Evolutionary conservation across 2,113 vertebrate genomes (phyloP).

Genomic region (Sapajus apella): DNA sequence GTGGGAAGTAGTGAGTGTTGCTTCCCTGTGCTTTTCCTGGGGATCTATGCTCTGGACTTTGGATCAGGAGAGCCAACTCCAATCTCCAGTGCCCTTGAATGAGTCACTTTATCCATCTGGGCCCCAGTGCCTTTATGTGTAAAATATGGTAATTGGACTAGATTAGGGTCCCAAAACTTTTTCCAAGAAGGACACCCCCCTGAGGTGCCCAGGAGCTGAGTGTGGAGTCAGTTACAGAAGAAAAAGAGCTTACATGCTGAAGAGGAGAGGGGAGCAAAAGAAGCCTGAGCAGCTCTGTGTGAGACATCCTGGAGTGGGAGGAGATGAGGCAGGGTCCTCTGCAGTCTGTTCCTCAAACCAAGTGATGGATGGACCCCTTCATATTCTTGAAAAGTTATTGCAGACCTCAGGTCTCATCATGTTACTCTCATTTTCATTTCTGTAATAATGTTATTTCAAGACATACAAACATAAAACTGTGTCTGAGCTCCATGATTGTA

Average conservation of each 20-base stretch:
- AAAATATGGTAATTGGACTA: background rate
- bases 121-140: background rate
- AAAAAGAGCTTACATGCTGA: background rate
- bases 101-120: background rate
- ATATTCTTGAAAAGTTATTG: background rate
- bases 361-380: background rate
- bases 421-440: background rate
- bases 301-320: background rate
- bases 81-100: background rate
- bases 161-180: background rate
- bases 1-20: fast-evolving
- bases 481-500: background rate
- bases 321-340: background rate
- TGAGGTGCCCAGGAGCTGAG: background rate
- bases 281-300: background rate
- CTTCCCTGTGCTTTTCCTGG: no score
- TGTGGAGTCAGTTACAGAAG: background rate
- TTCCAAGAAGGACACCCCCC: background rate
- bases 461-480: background rate
- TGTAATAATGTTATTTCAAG: background rate
- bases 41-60: background rate
- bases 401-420: background rate
- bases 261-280: background rate
- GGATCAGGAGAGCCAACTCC: background rate
- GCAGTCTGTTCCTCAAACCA: background rate